phyloP scores from a whole-genome alignment of 2,797 vertebrate genomes.

The Anomalospiza imberbis region DNA sequence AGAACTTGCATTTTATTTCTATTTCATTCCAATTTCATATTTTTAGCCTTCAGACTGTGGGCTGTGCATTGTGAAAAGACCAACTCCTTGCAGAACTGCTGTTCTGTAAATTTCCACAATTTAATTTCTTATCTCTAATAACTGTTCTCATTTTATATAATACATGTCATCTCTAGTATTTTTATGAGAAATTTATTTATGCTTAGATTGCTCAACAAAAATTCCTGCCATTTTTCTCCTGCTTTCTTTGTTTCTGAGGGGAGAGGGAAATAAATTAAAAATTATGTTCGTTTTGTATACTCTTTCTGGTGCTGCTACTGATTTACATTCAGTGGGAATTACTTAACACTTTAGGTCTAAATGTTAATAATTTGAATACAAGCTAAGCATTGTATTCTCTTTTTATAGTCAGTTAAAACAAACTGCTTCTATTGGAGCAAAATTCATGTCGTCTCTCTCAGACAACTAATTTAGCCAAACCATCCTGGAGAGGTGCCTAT shows the following conservation, averaged over 20 bases:
- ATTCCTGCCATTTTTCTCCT: neutral
- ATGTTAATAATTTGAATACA: neutral
- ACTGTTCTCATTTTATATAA: neutral
- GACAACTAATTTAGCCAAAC: neutral
- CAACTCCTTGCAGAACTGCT: neutral
- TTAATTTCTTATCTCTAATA: neutral
- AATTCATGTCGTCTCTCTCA: neutral
- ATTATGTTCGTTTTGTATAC: neutral
- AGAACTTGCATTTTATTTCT: neutral
- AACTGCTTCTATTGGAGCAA: neutral
- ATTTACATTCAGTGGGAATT: neutral
- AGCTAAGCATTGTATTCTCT: neutral
- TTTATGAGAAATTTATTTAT: neutral
- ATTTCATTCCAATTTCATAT: neutral
- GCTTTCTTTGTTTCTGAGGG: neutral
- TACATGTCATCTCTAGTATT: neutral
- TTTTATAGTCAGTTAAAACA: neutral
- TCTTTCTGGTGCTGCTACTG: neutral
- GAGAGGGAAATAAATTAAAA: neutral
- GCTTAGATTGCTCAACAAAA: neutral
- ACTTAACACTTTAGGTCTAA: neutral
- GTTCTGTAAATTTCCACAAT: neutral
- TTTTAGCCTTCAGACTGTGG: neutral
- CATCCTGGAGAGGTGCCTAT: neutral
- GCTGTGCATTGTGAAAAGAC: neutral